phyloP scores from a whole-genome alignment of 2,888 invertebrate genomes.

The Gastrophysa polygoni region DNA sequence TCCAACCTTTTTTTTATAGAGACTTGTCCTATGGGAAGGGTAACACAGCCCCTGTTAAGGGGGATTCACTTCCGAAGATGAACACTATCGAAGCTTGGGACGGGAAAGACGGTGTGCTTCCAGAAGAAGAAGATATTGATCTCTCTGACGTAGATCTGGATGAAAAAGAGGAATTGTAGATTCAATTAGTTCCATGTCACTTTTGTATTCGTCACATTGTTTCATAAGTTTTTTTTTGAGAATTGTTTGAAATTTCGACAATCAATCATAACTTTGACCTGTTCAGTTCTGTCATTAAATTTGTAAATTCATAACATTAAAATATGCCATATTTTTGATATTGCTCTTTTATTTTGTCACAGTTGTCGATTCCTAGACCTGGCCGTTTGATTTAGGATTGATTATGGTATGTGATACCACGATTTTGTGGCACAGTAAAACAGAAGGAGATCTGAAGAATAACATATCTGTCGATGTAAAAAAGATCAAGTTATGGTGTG shows the following conservation, averaged over 20 bases:
- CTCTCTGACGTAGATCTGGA: slow-evolving; percentile 87
- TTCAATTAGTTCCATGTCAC: background rate
- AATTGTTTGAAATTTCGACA: too few species aligned
- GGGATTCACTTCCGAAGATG: slow-evolving; percentile 79
- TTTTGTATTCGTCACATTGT: too few species aligned
- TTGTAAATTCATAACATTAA: background rate
- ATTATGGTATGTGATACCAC: too few species aligned
- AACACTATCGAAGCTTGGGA: slow-evolving; percentile 82
- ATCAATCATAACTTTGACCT: too few species aligned
- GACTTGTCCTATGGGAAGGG: slow-evolving; percentile 94
- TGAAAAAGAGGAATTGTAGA: slow-evolving; percentile 78
- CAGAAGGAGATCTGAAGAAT: too few species aligned
- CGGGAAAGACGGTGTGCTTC: slow-evolving; percentile 89
- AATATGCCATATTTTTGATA: background rate
- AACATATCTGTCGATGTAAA: too few species aligned
- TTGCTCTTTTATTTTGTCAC: background rate
- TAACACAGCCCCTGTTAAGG: slow-evolving; percentile 85
- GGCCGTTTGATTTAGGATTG: too few species aligned
- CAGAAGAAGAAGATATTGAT: slow-evolving; percentile 88
- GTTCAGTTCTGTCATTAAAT: too few species aligned
- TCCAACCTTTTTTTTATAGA: slow-evolving; percentile 57
- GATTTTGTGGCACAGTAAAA: too few species aligned
- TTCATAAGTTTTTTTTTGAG: too few species aligned
- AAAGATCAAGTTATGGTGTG: too few species aligned
- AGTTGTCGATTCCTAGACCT: too few species aligned